phyloP scores from a whole-genome alignment of 2,113 vertebrate genomes.

The Larimichthys polyactis region DNA sequence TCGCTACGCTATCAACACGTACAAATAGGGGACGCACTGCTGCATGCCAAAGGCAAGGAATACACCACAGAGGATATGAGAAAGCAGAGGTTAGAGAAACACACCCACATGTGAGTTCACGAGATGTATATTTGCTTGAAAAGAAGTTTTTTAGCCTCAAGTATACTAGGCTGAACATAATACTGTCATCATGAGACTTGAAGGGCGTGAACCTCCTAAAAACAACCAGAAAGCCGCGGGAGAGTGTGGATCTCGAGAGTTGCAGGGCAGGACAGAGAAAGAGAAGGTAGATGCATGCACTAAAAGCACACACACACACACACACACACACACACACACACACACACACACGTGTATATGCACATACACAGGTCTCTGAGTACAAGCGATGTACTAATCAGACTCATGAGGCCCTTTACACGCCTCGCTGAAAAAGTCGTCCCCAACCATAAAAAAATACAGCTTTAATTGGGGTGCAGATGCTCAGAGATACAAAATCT shows the following conservation, averaged over 20 bases:
- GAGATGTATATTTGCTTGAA: slow-evolving; percentile 2
- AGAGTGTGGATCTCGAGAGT: slow-evolving; percentile 21
- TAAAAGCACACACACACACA: slow-evolving; percentile 5
- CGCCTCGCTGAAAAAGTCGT: slow-evolving; percentile 36
- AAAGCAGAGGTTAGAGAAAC: slow-evolving; percentile 38
- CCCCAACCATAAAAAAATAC: slow-evolving; percentile 39
- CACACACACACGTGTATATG: not conserved
- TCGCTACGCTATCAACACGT: slow-evolving; percentile 7
- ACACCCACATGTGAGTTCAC: not conserved
- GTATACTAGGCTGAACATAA: slow-evolving; percentile 4
- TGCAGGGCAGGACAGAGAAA: slow-evolving; percentile 27
- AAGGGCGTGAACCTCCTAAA: slow-evolving; percentile 18
- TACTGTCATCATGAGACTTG: not conserved
- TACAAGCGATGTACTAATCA: slow-evolving; percentile 55
- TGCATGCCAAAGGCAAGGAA: slow-evolving; percentile 25
- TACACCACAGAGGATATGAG: not conserved
- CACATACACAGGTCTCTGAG: not conserved
- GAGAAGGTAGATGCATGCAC: slow-evolving; percentile 20
- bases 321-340: too few species aligned
- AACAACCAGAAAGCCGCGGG: slow-evolving; percentile 36
- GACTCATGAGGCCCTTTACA: slow-evolving; percentile 67
- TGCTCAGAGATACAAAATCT: slow-evolving; percentile 37
- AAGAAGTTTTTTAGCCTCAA: slow-evolving; percentile 30
- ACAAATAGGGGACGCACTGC: not conserved
- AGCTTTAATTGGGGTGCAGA: slow-evolving; percentile 45